A percentile compares a stretch with the other conserved stretches of the same genome.
phyloP scores from a whole-genome alignment of 2,797 vertebrate genomes.

The Neomorphus geoffroyi region DNA sequence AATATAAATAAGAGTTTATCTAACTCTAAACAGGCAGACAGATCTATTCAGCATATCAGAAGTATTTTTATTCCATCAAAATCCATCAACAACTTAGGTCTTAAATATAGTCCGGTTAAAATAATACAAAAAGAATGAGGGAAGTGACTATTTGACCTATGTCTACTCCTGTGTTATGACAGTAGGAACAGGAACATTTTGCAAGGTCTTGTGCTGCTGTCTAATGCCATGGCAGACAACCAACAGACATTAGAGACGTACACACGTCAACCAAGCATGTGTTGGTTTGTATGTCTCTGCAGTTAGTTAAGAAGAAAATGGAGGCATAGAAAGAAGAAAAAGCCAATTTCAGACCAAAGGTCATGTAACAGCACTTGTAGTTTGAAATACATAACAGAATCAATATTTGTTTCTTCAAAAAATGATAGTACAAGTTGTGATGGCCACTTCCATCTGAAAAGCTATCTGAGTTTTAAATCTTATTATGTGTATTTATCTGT shows the following conservation, averaged over 20 bases:
- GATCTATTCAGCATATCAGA: neutral
- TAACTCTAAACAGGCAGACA: neutral
- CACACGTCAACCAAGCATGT: accelerated
- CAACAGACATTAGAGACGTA: neutral
- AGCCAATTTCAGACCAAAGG: neutral
- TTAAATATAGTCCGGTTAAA: neutral
- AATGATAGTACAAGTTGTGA: neutral
- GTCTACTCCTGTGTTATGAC: neutral
- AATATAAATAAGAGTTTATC: neutral
- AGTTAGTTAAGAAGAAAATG: neutral
- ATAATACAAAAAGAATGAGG: neutral
- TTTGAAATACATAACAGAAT: neutral
- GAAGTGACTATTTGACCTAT: neutral
- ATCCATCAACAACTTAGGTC: neutral
- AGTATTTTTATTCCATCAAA: neutral
- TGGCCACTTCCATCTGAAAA: neutral
- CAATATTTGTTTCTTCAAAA: neutral
- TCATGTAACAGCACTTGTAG: accelerated
- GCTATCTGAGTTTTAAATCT: neutral
- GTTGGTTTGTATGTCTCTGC: accelerated
- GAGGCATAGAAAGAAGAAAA: neutral
- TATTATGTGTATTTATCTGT: neutral
- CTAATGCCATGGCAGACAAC: neutral
- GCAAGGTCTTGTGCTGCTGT: neutral
- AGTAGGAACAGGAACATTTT: neutral